Conservation (phyloP, 2,797 vertebrate genomes). For the Nothura maculosa region DNA sequence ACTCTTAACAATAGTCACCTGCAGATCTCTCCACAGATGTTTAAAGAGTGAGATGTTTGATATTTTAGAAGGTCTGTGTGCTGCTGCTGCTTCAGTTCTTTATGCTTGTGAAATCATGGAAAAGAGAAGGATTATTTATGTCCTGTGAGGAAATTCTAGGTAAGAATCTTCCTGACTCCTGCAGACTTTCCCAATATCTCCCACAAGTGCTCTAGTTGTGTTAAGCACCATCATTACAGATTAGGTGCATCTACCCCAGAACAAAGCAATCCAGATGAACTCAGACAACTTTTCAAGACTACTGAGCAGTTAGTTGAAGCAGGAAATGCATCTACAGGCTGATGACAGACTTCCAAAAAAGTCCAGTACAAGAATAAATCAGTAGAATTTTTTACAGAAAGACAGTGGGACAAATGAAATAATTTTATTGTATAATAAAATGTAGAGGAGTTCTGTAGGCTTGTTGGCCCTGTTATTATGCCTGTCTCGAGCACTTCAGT, state of each 20-base stretch:
- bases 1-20: not conserved
- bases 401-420: not conserved
- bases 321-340: not conserved
- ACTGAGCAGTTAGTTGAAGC: not conserved
- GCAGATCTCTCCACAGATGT: not conserved
- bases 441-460: not conserved
- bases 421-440: not conserved
- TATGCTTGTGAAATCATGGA: not conserved
- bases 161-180: not conserved
- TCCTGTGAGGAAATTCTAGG: slow-evolving; percentile 21
- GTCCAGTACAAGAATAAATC: not conserved
- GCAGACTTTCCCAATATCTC: not conserved
- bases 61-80: not conserved
- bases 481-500: not conserved
- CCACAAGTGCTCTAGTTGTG: not conserved
- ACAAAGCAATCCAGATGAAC: not conserved
- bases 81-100: not conserved
- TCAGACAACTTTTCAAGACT: slow-evolving; percentile 6
- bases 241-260: slow-evolving; percentile 20
- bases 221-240: not conserved
- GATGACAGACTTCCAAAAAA: not conserved
- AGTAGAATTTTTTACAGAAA: not conserved
- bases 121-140: slow-evolving; percentile 33
- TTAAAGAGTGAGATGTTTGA: not conserved
- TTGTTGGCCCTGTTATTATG: not conserved